These are phyloP conservation scores for Pseudotriccus pelzelni DNA, from an alignment of 2,797 vertebrate genomes.

Conservation along the genomic window DNA sequence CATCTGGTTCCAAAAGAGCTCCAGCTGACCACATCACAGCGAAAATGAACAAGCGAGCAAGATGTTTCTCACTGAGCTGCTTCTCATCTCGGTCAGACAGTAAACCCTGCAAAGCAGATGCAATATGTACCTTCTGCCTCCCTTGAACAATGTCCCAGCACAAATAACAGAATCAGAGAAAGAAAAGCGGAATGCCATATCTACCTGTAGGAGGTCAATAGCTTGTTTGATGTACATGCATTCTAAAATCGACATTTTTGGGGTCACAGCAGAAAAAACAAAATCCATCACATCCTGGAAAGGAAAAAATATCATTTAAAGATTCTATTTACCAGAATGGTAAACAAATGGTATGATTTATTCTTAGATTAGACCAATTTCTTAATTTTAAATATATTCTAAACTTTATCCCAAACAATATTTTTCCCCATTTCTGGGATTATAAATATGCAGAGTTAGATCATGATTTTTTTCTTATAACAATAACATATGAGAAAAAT, in stretches of 20 bases:
- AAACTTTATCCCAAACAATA: not conserved
- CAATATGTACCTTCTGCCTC: not conserved
- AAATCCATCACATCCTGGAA: constrained; percentile 84
- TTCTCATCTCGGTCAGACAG: constrained; percentile 77
- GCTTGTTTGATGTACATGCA: constrained; percentile 89
- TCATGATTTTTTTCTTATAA: not conserved
- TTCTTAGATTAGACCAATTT: not conserved
- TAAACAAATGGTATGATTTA: not conserved
- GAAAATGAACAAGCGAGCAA: constrained; percentile 81
- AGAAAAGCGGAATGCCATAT: not conserved
- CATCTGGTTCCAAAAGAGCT: constrained; percentile 82
- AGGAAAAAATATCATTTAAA: not conserved
- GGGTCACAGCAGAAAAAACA: constrained; percentile 79
- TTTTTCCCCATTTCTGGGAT: not conserved
- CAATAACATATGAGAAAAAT: not conserved
- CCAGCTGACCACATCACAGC: constrained; percentile 86
- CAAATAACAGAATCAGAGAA: not conserved
- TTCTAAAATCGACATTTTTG: constrained; percentile 86
- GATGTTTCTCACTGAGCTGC: constrained; percentile 62
- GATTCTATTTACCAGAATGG: not conserved
- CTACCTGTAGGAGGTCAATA: constrained; percentile 85
- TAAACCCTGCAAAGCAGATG: constrained; percentile 75
- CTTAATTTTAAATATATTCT: not conserved
- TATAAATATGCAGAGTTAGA: not conserved
- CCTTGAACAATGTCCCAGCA: not conserved